Conservation (phyloP, 2,797 vertebrate genomes). For the Trachurus trachurus region DNA sequence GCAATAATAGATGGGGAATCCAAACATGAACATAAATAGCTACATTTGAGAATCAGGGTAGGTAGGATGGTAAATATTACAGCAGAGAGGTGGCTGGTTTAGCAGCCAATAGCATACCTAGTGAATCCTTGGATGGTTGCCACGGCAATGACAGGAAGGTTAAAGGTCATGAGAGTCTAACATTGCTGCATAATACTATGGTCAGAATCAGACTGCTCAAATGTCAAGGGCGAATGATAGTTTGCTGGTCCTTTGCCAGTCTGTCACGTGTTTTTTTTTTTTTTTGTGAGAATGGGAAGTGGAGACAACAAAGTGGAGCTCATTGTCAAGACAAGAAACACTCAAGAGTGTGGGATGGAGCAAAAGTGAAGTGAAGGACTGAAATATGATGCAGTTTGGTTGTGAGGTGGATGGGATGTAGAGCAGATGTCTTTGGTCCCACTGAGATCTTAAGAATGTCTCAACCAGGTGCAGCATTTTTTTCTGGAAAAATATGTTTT, state of each 20-base stretch:
- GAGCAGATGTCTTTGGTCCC: neutral
- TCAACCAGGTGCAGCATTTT: neutral
- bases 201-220: slow-evolving; percentile 17
- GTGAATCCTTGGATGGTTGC: neutral
- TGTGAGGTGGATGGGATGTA: neutral
- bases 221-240: slow-evolving; percentile 22
- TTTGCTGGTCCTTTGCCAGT: slow-evolving; percentile 4
- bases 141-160: slow-evolving; percentile 5
- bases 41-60: neutral
- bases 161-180: neutral
- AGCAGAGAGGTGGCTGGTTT: neutral
- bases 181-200: neutral
- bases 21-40: slow-evolving; percentile 15
- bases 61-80: neutral
- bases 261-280: neutral
- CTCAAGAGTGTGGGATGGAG: neutral
- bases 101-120: neutral
- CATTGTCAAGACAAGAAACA: neutral
- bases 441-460: neutral
- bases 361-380: neutral
- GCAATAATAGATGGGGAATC: neutral
- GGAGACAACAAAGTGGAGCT: neutral
- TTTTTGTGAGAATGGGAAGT: neutral
- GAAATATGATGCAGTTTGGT: neutral
- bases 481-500: neutral